Evolutionary conservation across 2,113 vertebrate species (phyloP), one percentile per base, ranked within the genome.

Genomic region (Tapirus terrestris): DNA sequence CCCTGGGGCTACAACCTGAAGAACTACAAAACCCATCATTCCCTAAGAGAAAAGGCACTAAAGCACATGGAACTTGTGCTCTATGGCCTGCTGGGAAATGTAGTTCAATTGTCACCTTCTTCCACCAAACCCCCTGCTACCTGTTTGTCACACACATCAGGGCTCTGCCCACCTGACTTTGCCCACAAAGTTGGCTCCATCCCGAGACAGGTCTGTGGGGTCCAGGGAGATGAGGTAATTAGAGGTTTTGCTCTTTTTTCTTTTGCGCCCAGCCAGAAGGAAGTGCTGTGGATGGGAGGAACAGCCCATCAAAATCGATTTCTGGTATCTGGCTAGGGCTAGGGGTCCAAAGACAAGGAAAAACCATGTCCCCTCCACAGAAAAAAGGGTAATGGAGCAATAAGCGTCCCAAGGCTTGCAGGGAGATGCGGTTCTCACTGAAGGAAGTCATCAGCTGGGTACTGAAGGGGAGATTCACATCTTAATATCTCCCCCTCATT

Each of bases 141-240:
- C 68, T 51, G 23, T 73, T 87, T 82, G 48, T 56, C 58, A 51
- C 58, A 68, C 18, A 36, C 36, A 39, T 31, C 16, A 61, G 33
- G 43, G n/a, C 17, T 88, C 56, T 60, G 61, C 97, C 77, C 96
- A 99, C 99, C 99, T 99, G 82, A 99, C 97, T 99, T 99, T 99
- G 91, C 99, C 99, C 21, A 99, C 99, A 98, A 99, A 99, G 89
- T 98, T 99, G 96, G 96, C 98, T n/a, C 99, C 99, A 33, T 99
- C 98, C 85, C 99, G 98, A 97, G 99, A 99, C 51, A 99, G 98
- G 93, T 99, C 99, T 25, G 98, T 99, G 1, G 99, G 99, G 91
- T 99, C 99, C 51, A 99, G 98, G 33, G 99, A 99, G 92, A 99
- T 99, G 58, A 99, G 99, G 87, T 99, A 99, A 97, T 99, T 99